Percentiles rank a stretch among this genome's conserved stretches.
Evolutionary conservation across 2,888 invertebrate species (phyloP).

Genomic region (Euproctis similis): DNA sequence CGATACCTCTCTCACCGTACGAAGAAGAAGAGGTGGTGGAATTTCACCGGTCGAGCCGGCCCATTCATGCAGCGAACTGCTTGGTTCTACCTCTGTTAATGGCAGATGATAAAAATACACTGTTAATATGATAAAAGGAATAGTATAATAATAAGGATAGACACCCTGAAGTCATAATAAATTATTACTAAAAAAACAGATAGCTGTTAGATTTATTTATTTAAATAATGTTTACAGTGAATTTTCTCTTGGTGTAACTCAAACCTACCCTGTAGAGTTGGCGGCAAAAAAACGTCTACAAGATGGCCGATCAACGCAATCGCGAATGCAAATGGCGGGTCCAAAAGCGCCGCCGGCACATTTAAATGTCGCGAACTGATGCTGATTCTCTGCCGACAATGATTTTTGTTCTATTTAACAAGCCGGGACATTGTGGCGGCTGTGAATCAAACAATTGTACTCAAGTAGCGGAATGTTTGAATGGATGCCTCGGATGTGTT

Average conservation of each 20-base stretch:
- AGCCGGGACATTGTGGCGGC: conserved; percentile 32
- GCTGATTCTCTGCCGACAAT: conserved; percentile 35
- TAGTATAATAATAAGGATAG: no score
- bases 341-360: conserved; percentile 66
- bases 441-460: conserved; percentile 35
- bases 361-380: conserved; percentile 64
- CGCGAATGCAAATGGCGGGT: conserved; percentile 64
- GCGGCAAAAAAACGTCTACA: conserved; percentile 47
- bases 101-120: no score
- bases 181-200: background rate
- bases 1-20: no score
- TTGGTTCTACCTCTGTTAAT: no score
- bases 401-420: conserved; percentile 65
- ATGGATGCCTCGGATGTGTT: conserved; percentile 24
- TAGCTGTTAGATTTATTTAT: background rate
- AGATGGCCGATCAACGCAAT: conserved; percentile 63
- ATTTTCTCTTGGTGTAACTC: conserved; percentile 20
- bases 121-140: no score
- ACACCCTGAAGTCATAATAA: no score
- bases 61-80: no score
- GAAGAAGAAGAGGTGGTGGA: no score
- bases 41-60: no score
- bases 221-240: no score
- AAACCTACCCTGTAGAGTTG: conserved; percentile 22
- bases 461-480: conserved; percentile 26